Evolutionary conservation across 2,113 vertebrate genomes (phyloP).

Genomic region (Phalacrocorax pelagicus): DNA sequence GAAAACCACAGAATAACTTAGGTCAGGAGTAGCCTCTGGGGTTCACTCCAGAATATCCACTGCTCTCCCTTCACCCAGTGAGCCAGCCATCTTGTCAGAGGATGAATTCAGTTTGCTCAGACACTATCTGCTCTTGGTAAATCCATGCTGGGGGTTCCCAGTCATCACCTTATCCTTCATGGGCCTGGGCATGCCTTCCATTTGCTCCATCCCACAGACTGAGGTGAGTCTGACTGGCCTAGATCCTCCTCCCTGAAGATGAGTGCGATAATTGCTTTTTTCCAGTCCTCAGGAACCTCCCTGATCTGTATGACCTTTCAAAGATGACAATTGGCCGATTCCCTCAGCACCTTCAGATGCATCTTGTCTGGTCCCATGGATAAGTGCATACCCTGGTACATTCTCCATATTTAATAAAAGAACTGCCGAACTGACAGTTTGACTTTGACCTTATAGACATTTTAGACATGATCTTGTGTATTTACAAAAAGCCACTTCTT

Average conservation of each 20-base stretch:
- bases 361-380: background rate
- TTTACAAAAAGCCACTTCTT: background rate
- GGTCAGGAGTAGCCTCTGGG: background rate
- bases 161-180: background rate
- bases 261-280: background rate
- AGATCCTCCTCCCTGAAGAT: background rate
- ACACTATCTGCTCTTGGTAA: background rate
- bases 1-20: background rate
- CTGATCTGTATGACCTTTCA: background rate
- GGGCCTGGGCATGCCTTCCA: background rate
- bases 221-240: background rate
- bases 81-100: accelerated
- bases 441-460: background rate
- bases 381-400: background rate
- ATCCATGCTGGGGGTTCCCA: background rate
- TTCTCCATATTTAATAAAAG: background rate
- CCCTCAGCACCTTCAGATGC: background rate
- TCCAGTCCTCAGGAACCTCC: background rate
- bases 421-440: background rate
- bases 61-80: background rate
- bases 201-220: background rate
- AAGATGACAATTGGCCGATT: background rate
- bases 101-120: background rate
- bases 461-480: background rate
- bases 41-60: background rate